Evolutionary conservation across 2,113 vertebrate genomes (phyloP).

Genomic region (Dermatemys mawii): DNA sequence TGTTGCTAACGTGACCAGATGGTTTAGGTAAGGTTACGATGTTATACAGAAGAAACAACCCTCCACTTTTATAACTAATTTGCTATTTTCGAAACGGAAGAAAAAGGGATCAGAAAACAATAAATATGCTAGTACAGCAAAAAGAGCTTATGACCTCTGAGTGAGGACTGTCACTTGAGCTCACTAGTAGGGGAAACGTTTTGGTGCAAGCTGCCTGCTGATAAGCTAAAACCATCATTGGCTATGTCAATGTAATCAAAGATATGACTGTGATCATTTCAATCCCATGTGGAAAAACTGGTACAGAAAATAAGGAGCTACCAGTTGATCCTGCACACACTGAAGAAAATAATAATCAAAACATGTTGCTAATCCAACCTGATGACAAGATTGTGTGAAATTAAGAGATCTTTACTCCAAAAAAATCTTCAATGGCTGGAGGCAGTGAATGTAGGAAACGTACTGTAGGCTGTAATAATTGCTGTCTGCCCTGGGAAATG

Average conservation of each 20-base stretch:
- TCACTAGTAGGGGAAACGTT: constrained; percentile 9
- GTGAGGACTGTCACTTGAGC: background rate
- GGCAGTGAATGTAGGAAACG: constrained; percentile 76
- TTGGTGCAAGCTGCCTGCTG: background rate
- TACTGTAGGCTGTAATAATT: constrained; percentile 87
- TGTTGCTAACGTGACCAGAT: background rate
- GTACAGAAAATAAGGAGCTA: constrained; percentile 64
- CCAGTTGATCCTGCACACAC: constrained; percentile 46
- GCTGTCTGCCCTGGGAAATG: constrained; percentile 87
- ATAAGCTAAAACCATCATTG: constrained; percentile 38
- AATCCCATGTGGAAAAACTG: constrained; percentile 52
- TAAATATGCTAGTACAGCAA: constrained; percentile 18
- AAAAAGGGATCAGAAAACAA: constrained; percentile 37
- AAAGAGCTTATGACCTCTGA: constrained; percentile 15
- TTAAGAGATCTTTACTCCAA: constrained; percentile 87
- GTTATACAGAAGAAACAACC: background rate
- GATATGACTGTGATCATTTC: background rate
- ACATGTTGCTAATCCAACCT: constrained; percentile 60
- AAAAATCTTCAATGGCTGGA: constrained; percentile 82
- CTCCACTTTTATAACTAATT: constrained; percentile 44
- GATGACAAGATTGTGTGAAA: constrained; percentile 85
- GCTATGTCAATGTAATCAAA: constrained; percentile 36
- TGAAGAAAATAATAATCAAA: constrained; percentile 35
- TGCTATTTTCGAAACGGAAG: constrained; percentile 26
- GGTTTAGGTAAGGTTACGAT: background rate